These are phyloP conservation scores for Deroplatys truncata DNA, from an alignment of 2,888 invertebrate species.

Conservation along the genomic window DNA sequence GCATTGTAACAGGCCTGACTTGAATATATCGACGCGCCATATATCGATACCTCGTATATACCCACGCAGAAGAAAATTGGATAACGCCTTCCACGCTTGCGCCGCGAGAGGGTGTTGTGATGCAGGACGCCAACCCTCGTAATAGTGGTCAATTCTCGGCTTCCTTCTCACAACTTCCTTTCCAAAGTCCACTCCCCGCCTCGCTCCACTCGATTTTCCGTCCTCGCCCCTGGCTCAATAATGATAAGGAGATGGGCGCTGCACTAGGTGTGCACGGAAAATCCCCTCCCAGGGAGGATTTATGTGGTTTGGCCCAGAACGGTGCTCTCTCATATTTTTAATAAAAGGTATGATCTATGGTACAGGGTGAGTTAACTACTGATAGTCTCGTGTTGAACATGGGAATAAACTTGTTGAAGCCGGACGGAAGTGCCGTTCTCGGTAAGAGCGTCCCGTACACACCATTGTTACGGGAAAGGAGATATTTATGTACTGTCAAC, in stretches of 20 bases:
- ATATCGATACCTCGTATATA: not conserved
- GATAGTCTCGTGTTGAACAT: not conserved
- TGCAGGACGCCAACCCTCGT: not conserved
- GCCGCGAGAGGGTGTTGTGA: not conserved
- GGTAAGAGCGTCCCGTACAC: no score
- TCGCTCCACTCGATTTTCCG: not conserved
- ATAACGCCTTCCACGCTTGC: not conserved
- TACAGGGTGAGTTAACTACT: not conserved
- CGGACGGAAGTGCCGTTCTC: not conserved
- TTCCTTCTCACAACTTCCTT: not conserved
- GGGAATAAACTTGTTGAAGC: not conserved
- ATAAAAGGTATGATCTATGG: constrained; percentile 5
- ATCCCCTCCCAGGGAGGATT: not conserved
- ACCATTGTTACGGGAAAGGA: no score
- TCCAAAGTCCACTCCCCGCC: not conserved
- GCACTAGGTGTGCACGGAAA: not conserved
- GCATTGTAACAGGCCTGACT: not conserved
- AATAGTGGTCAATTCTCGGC: constrained; percentile 5
- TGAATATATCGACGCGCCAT: not conserved
- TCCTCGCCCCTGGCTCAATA: not conserved
- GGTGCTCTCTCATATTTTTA: constrained; percentile 2
- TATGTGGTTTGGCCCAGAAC: not conserved
- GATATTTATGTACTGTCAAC: no score
- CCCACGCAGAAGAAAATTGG: not conserved
- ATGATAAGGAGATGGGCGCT: constrained; percentile 2